Base-by-base conservation (phyloP, 2,888 invertebrate genomes). In the Amblyjoppa proteus region DNA sequence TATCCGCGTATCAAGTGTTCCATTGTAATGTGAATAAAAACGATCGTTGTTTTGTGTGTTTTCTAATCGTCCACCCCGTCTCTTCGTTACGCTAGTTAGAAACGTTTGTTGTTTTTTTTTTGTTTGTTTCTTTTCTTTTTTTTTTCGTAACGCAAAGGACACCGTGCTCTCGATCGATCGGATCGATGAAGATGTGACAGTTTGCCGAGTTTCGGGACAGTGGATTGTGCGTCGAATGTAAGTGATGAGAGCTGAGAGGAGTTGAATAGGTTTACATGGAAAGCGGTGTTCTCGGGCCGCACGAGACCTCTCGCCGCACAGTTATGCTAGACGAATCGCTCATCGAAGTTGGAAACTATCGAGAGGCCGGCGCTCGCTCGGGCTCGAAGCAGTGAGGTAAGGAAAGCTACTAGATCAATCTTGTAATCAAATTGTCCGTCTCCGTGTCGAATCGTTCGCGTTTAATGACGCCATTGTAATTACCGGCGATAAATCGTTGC, bases 261-360 rank as follows among this genome's bases (percentile, higher is more conserved):
- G 56, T 38, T 71, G 38, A 68, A 69, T 61, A 73, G 78, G 74
- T 69, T 69, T 78, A 69, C 51, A 69, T 69, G 74, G 69, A 69
- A 78, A 78, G 74, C 83, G 74, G 73, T 58, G 74, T 78, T 74
- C 74, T 31, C 49, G 78, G 38, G 16, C 31, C 64, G 68, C 34
- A 25, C 28, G 58, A 28, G 25, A 28, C 20, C 9, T 25, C 20
- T 25, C 58, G 25, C 25, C 25, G 3, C 20, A 58, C 58, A 58
- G 58, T 58, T 58, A 58, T 58, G 58, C 58, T 58, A 25, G 28
- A 58, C 25, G 58, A 58, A 58, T 58, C 58, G 58, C 58, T 11
- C 28, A 25, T 25, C 58, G 20, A 25, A 58, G 58, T 25, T 11
- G 58, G 58, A 58, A 58, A 58, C 58, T 58, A 58, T 58, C 25